Base-by-base conservation (phyloP, 2,888 invertebrate species). In the Brachyptera putata region DNA sequence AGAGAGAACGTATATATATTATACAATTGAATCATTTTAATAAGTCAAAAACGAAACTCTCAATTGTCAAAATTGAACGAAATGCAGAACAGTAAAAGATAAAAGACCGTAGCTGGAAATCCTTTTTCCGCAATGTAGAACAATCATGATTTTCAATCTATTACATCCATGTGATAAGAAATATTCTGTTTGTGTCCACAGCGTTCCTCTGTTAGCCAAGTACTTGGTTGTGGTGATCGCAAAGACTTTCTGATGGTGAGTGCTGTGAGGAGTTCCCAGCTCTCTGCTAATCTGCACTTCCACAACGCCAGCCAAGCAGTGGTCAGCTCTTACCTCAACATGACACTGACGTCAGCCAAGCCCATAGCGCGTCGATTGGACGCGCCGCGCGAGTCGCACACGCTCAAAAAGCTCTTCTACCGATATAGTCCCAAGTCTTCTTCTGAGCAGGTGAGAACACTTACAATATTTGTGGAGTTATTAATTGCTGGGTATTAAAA, bases 201-300 rank as follows among this genome's bases (percentile, higher is more conserved):
- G 62, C 57, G 62, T 22, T 56, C 58, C 11, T 57, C 65, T 4
- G 39, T 61, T 30, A 62, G 62, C 34, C 49, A 61, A 30, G 18
- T 59, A 18, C 49, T 58, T 4, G 62, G 62, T 5, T 66, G 66
- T 49, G 65, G 63, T n/a, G 56, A 53, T 30, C 37, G 57, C 9
- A 30, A 37, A 3, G 63, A 65, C 30, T 39, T 64, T 25, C 3
- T 57, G 22, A 41, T 64, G n/a, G 34, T 63, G 14, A 34, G 34
- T 9, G 37, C 63, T 3, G 60, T 61, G 22, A 58, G 43, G n/a
- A 61, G 60, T 49, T 46, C 58, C 24, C 48, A 58, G n/a, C 46
- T 61, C 5, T 22, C 58, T 18, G 56, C 56, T 1, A 58, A 61
- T 18, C 50, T 65, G 1, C 58, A 57, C 36, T 36, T 48, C 1